A percentile compares a stretch with the other conserved stretches of the same genome.
These are phyloP conservation scores for Gymnorhina tibicen DNA, from an alignment of 2,113 vertebrate species.

Conservation along the genomic window DNA sequence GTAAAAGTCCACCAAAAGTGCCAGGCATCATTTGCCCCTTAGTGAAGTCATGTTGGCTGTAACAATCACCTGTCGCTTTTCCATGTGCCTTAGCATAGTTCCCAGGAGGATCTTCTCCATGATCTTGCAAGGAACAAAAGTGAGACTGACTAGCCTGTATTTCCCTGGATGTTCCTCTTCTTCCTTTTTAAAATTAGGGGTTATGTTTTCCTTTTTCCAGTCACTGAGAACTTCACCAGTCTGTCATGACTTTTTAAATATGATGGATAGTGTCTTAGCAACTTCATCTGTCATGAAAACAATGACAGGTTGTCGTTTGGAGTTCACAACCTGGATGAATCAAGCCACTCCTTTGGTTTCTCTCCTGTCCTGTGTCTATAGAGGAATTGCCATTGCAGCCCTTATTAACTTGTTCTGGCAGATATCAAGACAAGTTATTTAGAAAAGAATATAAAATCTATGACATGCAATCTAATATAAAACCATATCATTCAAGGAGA, in stretches of 20 bases:
- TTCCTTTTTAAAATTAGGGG: not conserved
- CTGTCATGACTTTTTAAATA: not conserved
- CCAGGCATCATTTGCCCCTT: not conserved
- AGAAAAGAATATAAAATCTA: not conserved
- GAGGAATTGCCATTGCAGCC: not conserved
- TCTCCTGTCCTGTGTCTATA: not conserved
- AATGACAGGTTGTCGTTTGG: not conserved
- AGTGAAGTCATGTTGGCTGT: not conserved
- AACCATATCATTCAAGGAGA: not conserved
- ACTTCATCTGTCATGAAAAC: not conserved
- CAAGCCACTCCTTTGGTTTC: not conserved
- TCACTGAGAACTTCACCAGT: not conserved
- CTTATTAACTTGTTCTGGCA: not conserved
- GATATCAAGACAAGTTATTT: not conserved
- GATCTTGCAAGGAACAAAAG: not conserved
- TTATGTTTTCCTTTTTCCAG: not conserved
- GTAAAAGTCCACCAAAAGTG: not conserved
- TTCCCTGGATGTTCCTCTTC: not conserved
- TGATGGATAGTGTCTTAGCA: not conserved
- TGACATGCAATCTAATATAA: not conserved
- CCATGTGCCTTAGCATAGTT: not conserved
- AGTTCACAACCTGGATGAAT: not conserved
- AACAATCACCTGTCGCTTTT: not conserved
- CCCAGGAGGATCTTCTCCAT: not conserved
- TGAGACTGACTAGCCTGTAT: not conserved